Evolutionary conservation across 2,888 invertebrate genomes (phyloP).

Genomic region (Tridacna gigas): DNA sequence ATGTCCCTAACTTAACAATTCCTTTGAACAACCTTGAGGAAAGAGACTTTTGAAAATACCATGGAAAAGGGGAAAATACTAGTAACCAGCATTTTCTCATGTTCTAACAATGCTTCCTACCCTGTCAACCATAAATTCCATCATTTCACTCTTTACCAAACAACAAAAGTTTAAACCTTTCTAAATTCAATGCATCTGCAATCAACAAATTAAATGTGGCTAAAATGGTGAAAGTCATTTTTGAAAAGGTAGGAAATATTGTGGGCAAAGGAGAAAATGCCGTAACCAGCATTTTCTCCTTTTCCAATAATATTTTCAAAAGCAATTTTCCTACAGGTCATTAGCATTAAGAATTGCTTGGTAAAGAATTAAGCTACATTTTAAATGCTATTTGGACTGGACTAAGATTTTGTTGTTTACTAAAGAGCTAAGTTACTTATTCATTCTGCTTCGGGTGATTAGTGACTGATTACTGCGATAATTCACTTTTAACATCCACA

Average conservation of each 20-base stretch:
- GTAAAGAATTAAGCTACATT: too few species aligned
- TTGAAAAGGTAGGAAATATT: slow-evolving; percentile 7
- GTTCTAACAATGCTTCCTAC: background rate
- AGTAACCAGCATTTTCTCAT: background rate
- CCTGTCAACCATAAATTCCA: background rate
- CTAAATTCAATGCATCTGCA: too few species aligned
- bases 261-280: background rate
- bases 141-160: too few species aligned
- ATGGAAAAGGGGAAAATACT: slow-evolving; percentile 3
- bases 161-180: too few species aligned
- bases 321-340: too few species aligned
- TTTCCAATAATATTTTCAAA: slow-evolving; percentile 4
- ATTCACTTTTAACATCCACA: slow-evolving; percentile 53
- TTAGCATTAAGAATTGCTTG: too few species aligned
- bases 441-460: background rate
- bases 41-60: background rate
- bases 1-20: too few species aligned
- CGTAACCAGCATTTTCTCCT: background rate
- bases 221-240: too few species aligned
- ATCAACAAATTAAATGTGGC: too few species aligned
- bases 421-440: background rate
- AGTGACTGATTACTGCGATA: background rate
- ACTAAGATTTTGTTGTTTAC: background rate
- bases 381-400: too few species aligned
- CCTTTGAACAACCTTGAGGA: too few species aligned